Evolutionary conservation across 92 coral and sea anemone genomes (phyloP), one percentile per base, ranked within the genome.

Genomic region (Zoanthus gigantus): DNA sequence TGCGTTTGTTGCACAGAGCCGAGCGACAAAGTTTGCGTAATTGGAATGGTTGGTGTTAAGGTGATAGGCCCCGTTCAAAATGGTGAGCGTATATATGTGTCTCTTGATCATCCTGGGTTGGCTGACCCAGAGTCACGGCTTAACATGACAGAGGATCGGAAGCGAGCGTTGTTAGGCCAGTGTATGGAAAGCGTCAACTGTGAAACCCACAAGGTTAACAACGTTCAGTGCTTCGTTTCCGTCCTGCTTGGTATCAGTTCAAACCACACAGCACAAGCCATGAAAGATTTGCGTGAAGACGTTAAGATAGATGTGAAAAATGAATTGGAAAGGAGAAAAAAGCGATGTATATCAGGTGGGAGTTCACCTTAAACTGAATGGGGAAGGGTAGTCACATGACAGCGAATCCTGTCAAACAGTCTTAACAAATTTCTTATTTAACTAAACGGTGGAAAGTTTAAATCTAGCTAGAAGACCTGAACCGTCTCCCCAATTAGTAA

Each of bases 41-140:
- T 95, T 66, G 99, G 99, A 9, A 93, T 97, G 94, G 98, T 97
- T 16, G 84, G 82, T 1, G 99, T 97, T 71, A 97, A 97, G 82
- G 92, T 94, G 15, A 93, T 94, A 74, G 99, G 99, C 30, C 90
- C 96, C 17, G 98, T 92, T 4, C 65, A 87, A 73, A 90, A 94
- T 84, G 99, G 99, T 37, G 99, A 97, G 66, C 95, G 98, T 30
- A 79, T 97, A 57, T 97, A 94, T 65, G 98, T 96, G 3, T 97
- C 99, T 7, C 87, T 97, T 79, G 96, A 94, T 81, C 87, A 92
- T 58, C 98, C 99, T 15, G 99, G 99, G 58, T 79, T 94, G 50
- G 99, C 96, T 47, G 86, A 95, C 74, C 95, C 99, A 6, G 95
- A 95, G 71, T 92, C 93, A 87, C 93, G 98, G 15, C 79, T 95